Percentiles rank a stretch among this genome's conserved stretches.
Conservation (phyloP, 2,888 invertebrate species). For the Plebejus melissa region DNA sequence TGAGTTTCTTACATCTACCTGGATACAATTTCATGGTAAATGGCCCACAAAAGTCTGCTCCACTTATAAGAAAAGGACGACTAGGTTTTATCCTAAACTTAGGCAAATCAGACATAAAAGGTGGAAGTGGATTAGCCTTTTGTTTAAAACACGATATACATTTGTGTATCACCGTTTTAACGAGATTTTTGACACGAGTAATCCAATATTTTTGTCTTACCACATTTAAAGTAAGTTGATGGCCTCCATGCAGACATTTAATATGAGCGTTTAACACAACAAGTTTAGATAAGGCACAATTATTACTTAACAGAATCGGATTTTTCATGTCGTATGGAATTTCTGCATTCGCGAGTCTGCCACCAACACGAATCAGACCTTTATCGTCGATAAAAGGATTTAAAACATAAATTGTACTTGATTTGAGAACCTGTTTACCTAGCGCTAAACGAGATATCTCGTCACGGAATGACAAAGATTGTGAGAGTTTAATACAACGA, state of each 20-base stretch:
- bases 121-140: not conserved
- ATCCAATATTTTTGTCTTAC: not conserved
- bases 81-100: conserved; percentile 15
- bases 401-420: no score
- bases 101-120: conserved; percentile 10
- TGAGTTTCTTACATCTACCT: conserved; percentile 27
- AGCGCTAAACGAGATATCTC: no score
- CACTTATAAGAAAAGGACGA: conserved; percentile 25
- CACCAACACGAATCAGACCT: no score
- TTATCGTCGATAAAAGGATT: no score
- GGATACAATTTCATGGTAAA: conserved; percentile 28
- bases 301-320: no score
- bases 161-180: not conserved
- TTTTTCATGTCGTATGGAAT: no score
- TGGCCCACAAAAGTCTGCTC: conserved; percentile 27
- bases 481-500: no score
- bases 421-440: no score
- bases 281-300: no score
- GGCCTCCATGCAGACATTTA: not conserved
- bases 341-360: no score
- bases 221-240: not conserved
- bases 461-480: no score
- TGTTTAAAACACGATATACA: not conserved
- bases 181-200: not conserved
- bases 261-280: no score